Percentiles rank a stretch among this genome's conserved stretches.
Evolutionary conservation across 2,113 vertebrate genomes (phyloP).

Genomic region (Podarcis raffonei): DNA sequence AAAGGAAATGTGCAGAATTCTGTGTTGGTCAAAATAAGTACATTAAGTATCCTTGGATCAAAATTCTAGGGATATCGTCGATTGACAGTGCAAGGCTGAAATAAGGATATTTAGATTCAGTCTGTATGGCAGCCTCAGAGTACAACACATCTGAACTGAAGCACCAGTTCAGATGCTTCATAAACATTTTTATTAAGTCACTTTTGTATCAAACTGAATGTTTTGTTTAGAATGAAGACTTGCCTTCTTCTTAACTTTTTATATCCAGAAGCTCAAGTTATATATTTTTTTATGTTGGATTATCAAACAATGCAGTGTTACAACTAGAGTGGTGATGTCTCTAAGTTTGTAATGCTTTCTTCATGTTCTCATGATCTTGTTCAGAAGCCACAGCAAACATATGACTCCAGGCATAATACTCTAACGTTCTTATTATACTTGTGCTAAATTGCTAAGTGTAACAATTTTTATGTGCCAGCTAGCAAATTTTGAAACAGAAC

Average conservation of each 20-base stretch:
- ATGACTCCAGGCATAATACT: not conserved
- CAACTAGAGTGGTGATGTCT: not conserved
- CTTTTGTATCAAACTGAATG: not conserved
- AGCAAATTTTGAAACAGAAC: not conserved
- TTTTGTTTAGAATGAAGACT: not conserved
- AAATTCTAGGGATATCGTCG: not conserved
- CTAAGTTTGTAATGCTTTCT: not conserved
- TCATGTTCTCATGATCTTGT: not conserved
- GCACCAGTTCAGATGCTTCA: not conserved
- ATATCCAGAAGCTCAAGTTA: not conserved
- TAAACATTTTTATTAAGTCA: not conserved
- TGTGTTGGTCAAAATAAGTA: not conserved
- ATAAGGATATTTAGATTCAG: not conserved
- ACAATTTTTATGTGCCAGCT: not conserved
- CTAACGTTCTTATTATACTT: slow-evolving; percentile 11
- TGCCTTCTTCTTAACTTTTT: not conserved
- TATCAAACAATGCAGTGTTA: not conserved
- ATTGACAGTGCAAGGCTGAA: not conserved
- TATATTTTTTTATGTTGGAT: not conserved
- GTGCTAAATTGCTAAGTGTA: not conserved
- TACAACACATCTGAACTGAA: not conserved
- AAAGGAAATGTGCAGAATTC: not conserved
- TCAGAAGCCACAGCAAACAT: slow-evolving; percentile 13
- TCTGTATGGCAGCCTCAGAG: not conserved
- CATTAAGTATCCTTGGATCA: not conserved